Conservation (phyloP, 30 jellyfish, hydroid and myxozoan species). For the Aurelia sp. region DNA sequence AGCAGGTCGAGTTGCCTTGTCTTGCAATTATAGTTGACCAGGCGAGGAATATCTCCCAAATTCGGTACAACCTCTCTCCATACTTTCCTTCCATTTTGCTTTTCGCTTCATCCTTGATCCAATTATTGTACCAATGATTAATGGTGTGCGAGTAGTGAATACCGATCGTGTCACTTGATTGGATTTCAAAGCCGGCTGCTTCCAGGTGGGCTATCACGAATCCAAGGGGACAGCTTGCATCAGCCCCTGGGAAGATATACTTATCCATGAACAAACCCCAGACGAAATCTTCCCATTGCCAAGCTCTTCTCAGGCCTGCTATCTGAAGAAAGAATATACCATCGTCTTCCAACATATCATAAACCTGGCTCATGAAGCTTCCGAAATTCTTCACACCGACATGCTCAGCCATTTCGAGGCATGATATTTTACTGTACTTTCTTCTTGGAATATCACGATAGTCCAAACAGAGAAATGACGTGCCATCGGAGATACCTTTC, state of each 20-base stretch:
- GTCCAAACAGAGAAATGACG: conserved; percentile 77
- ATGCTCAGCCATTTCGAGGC: conserved; percentile 97
- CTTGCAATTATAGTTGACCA: conserved; percentile 96
- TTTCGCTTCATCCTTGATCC: conserved; percentile 76
- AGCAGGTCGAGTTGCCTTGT: conserved; percentile 97
- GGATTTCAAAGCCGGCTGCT: conserved; percentile 94
- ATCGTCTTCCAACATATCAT: conserved; percentile 86
- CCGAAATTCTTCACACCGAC: conserved; percentile 90
- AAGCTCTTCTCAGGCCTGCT: conserved; percentile 95
- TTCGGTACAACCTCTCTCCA: conserved; percentile 87
- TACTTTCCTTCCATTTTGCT: conserved; percentile 66
- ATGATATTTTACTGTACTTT: conserved; percentile 87
- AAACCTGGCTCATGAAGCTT: conserved; percentile 84
- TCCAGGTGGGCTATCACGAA: conserved; percentile 88
- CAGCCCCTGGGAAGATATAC: conserved; percentile 98
- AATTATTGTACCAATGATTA: conserved; percentile 83
- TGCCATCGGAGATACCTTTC: conserved; percentile 57
- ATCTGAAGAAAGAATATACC: conserved; percentile 90
- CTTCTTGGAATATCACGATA: conserved; percentile 82
- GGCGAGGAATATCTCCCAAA: conserved; percentile 93
- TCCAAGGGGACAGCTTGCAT: conserved; percentile 93
- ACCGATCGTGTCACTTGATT: conserved; percentile 87
- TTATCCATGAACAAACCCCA: conserved; percentile 98
- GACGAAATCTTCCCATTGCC: conserved; percentile 97
- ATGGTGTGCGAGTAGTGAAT: conserved; percentile 94